Evolutionary conservation across 2,113 vertebrate genomes (phyloP), one percentile per base, ranked within the genome.

Genomic region (Triplophysa dalaica): DNA sequence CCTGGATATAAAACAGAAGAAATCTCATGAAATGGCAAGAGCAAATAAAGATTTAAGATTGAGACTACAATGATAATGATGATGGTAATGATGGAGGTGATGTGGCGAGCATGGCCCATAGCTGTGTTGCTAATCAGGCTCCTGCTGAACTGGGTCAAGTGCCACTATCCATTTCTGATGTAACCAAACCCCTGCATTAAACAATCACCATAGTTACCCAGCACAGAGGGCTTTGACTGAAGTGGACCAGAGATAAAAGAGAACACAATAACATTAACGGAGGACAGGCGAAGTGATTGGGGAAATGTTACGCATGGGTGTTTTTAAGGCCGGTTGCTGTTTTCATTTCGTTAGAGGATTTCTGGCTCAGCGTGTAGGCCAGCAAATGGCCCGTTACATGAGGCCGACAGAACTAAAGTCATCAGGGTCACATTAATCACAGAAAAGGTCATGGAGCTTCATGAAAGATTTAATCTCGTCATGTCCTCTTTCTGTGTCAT

Each of bases 91-190:
- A 75, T 58, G 54, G 16, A n/a, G 54, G 54, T 58, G 54, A 58
- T 10, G 69, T 29, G 45, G 19, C 38, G 67, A 21, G 26, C 29
- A 66, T 16, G 16, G 67, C 67, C 52, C 70, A 74, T 74, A 43
- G 63, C 70, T 74, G 70, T 74, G 64, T 74, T 58, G 61, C 62
- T 65, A 74, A 74, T 80, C 78, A 80, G 70, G 29, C 50, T 74
- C 70, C 61, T 48, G 79, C 70, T 45, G 50, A 81, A 67, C 50
- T 81, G 63, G 70, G 79, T 75, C 70, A 81, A 75, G 70, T 67
- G 52, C 79, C 52, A 66, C 61, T 43, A 58, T 80, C 50, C 72
- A 41, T 66, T 48, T 73, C 70, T 64, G 63, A 66, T 64, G 62
- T 73, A 64, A 80, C 52, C 77, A 58, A 61, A 70, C 64, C 65